These are phyloP conservation scores for Sarotherodon lohbergeri DNA, from an alignment of 2,113 vertebrate genomes.

Conservation along the genomic window DNA sequence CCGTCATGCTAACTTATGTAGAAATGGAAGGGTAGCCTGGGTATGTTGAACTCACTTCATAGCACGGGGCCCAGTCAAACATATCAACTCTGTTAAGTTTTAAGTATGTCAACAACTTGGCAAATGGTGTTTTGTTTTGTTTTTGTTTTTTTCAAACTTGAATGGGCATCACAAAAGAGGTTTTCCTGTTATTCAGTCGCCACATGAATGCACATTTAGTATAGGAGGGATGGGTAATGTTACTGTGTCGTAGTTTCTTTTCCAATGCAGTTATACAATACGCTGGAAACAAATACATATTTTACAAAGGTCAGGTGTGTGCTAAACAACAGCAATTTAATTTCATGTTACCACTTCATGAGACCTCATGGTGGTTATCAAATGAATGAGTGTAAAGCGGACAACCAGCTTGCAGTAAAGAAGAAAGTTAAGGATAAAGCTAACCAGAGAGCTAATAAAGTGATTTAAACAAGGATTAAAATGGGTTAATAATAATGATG, in stretches of 20 bases:
- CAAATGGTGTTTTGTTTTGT: rapidly evolving
- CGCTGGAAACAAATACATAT: background rate
- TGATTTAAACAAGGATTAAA: background rate
- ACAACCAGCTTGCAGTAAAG: background rate
- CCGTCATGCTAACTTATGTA: background rate
- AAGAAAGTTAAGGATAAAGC: background rate
- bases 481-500: background rate
- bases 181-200: background rate
- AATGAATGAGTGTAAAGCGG: background rate
- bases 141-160: rapidly evolving
- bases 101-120: background rate
- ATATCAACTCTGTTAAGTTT: background rate
- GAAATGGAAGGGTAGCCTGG: background rate
- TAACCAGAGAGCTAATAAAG: background rate
- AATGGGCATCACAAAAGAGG: background rate
- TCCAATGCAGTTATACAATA: background rate
- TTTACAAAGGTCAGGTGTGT: background rate
- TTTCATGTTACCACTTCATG: background rate
- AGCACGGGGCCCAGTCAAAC: background rate
- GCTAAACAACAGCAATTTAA: background rate
- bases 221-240: background rate
- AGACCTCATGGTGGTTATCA: background rate
- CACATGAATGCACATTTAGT: background rate
- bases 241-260: rapidly evolving
- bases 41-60: background rate